Evolutionary conservation across 2,797 vertebrate genomes (phyloP).

Genomic region (Perodicticus potto): DNA sequence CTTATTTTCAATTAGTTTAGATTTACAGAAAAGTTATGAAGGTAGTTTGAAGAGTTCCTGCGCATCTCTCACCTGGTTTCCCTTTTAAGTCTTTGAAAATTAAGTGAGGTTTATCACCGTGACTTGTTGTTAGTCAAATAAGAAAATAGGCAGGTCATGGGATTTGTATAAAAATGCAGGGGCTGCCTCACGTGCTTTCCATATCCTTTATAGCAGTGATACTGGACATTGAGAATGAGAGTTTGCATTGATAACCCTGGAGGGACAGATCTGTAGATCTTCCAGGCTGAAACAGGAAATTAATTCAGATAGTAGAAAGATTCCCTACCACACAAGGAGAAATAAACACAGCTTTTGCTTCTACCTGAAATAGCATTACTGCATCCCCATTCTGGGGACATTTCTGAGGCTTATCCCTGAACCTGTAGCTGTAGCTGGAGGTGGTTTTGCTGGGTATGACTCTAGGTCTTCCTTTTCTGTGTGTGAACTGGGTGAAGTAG

Average conservation of each 20-base stretch:
- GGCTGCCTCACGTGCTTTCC: too few relatives aligned
- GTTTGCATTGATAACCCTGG: background rate
- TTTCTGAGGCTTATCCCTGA: background rate
- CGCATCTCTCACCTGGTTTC: background rate
- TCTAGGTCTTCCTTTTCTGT: background rate
- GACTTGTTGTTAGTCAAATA: conserved; percentile 18
- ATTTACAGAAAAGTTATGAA: background rate
- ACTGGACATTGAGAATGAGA: background rate
- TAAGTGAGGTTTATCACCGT: background rate
- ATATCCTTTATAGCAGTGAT: too few relatives aligned
- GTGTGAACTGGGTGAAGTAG: background rate
- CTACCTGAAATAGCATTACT: background rate
- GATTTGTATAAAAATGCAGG: background rate
- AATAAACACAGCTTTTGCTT: background rate
- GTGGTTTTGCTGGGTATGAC: background rate
- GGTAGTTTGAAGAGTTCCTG: background rate
- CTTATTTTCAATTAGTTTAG: background rate
- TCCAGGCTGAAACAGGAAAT: conserved; percentile 47
- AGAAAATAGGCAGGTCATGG: background rate
- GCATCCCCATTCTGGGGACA: background rate
- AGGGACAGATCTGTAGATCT: background rate
- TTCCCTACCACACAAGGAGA: background rate
- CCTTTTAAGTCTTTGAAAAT: background rate
- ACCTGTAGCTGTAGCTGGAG: background rate
- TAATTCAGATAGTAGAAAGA: conserved; percentile 35